A percentile compares a stretch with the other conserved stretches of the same genome.
These are phyloP conservation scores for Epizoanthus fatuus DNA, from an alignment of 92 coral and sea anemone genomes.

Conservation along the genomic window DNA sequence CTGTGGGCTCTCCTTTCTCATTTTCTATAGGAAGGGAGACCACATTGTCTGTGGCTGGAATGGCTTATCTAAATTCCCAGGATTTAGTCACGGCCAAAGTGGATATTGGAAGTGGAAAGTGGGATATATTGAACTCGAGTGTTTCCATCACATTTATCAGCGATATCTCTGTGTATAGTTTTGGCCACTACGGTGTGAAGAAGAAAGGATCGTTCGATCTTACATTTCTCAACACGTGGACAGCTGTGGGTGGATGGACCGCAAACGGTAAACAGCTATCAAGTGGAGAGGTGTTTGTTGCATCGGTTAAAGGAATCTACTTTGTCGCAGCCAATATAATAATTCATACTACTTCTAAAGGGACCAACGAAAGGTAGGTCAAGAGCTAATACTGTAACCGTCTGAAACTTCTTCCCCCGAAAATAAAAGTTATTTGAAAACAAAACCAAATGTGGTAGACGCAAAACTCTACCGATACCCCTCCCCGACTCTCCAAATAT, in stretches of 20 bases:
- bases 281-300: conserved; percentile 15
- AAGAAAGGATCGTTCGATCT: not conserved
- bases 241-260: conserved; percentile 21
- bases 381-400: too few relatives aligned
- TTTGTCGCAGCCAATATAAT: conserved; percentile 16
- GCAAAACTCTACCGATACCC: too few relatives aligned
- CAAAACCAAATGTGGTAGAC: too few relatives aligned
- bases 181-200: conserved; percentile 6
- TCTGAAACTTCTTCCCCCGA: too few relatives aligned
- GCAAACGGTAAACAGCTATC: not conserved
- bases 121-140: conserved; percentile 11
- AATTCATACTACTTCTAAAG: conserved; percentile 3
- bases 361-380: not conserved
- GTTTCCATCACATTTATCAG: conserved; percentile 12
- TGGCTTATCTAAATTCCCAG: not conserved
- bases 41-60: not conserved
- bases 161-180: not conserved
- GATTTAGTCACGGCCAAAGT: not conserved
- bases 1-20: not conserved
- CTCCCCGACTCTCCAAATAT: too few relatives aligned
- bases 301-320: conserved; percentile 23
- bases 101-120: not conserved
- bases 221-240: conserved; percentile 28
- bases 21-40: conserved; percentile 1
- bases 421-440: too few relatives aligned